phyloP scores from a whole-genome alignment of 2,888 invertebrate genomes.

The Thymelicus sylvestris region DNA sequence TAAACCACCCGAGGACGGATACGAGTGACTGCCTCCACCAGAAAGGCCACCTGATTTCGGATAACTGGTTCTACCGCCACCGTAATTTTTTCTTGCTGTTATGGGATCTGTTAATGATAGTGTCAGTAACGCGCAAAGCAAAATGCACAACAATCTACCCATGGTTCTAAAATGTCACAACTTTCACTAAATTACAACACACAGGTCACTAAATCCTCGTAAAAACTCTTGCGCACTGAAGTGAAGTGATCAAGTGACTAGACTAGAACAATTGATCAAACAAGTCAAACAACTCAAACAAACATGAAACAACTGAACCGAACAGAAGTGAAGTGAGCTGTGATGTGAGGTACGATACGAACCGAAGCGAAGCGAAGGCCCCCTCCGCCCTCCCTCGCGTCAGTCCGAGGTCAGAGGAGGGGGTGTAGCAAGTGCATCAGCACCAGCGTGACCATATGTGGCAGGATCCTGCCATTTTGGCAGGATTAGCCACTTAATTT shows the following conservation, averaged over 20 bases:
- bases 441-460: too few relatives aligned
- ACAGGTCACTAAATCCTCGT: slow-evolving; percentile 6
- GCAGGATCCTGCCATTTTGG: too few relatives aligned
- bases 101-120: slow-evolving; percentile 53
- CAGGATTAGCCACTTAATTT: too few relatives aligned
- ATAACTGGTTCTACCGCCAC: slow-evolving; percentile 53
- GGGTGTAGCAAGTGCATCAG: too few relatives aligned
- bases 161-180: slow-evolving; percentile 41
- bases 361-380: too few relatives aligned
- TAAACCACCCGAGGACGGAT: slow-evolving; percentile 41
- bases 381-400: too few relatives aligned
- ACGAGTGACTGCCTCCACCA: slow-evolving; percentile 48
- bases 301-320: neutral
- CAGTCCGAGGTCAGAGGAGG: too few relatives aligned
- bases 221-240: slow-evolving; percentile 48
- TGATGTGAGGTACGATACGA: too few relatives aligned
- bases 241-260: neutral
- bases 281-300: slow-evolving; percentile 1
- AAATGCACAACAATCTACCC: slow-evolving; percentile 50
- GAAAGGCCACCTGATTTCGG: slow-evolving; percentile 58
- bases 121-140: slow-evolving; percentile 60
- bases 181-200: slow-evolving; percentile 34
- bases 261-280: neutral
- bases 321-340: neutral
- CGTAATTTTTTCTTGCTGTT: slow-evolving; percentile 45